A percentile compares a stretch with the other conserved stretches of the same genome.
Evolutionary conservation across 1,140 invertebrate genomes (phyloP).

Genomic region (Tenebrio molitor): DNA sequence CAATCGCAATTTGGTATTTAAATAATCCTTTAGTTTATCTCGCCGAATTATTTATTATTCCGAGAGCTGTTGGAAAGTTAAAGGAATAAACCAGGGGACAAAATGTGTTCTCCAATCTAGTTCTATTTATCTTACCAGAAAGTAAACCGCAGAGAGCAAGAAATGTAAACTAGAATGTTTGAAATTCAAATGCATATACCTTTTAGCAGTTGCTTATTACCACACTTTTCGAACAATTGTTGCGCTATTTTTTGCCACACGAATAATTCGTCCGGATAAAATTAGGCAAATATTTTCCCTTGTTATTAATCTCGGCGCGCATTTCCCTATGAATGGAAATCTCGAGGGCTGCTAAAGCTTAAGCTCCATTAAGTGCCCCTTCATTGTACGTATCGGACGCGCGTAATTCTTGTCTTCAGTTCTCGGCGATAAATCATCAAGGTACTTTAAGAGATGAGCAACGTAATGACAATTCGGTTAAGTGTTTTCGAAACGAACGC

Average conservation of each 20-base stretch:
- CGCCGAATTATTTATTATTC: slow-evolving; percentile 38
- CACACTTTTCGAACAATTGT: slow-evolving; percentile 12
- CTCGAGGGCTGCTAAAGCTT: slow-evolving; percentile 22
- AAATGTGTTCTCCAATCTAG: slow-evolving; percentile 40
- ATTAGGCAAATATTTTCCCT: slow-evolving; percentile 38
- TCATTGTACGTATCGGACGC: slow-evolving; percentile 33
- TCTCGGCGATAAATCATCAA: slow-evolving; percentile 42
- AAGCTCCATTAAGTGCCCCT: slow-evolving; percentile 38
- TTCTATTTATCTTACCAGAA: slow-evolving; percentile 36
- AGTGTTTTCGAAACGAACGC: slow-evolving; percentile 48
- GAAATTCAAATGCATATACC: slow-evolving; percentile 40
- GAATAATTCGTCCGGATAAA: no score
- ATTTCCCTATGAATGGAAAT: slow-evolving; percentile 32
- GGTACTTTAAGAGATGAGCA: slow-evolving; percentile 47
- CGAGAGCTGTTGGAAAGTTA: slow-evolving; percentile 21
- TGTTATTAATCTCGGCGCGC: slow-evolving; percentile 33
- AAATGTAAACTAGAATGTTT: slow-evolving; percentile 33
- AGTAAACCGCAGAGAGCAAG: slow-evolving; percentile 35
- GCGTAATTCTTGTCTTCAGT: slow-evolving; percentile 35
- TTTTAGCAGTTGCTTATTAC: slow-evolving; percentile 34
- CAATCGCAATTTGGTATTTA: slow-evolving; percentile 40
- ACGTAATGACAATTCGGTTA: slow-evolving; percentile 47
- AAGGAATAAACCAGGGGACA: slow-evolving; percentile 37
- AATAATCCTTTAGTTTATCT: slow-evolving; percentile 40
- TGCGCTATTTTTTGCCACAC: not conserved